Base-by-base conservation (phyloP, 2,888 invertebrate genomes). In the Tortrix viridana region DNA sequence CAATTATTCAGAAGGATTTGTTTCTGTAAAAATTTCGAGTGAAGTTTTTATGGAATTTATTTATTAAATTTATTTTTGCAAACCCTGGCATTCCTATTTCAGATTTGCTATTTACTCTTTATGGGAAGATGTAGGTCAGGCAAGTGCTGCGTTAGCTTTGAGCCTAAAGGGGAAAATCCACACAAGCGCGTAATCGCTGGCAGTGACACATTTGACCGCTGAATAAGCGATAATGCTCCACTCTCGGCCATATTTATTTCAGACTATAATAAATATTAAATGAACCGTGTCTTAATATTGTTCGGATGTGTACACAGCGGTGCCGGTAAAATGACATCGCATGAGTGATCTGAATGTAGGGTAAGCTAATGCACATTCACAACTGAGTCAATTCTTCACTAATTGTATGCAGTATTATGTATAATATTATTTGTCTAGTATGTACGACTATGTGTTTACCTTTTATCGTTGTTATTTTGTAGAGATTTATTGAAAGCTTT, bases 151-250 rank as follows among this genome's bases (percentile, higher is more conserved):
- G 71, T 57, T 69, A 76, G 74, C 74, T 77, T 69, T 67, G 74
- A 77, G 72, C 76, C 78, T 78, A 75, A 73, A 78, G 80, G 81
- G 80, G 76, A 79, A 75, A 76, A 83, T 76, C 79, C 81, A 81
- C 75, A 78, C 71, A 73, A 79, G 84, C 80, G 79, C 71, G 76
- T 84, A 83, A 86, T 87, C 79, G 81, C 79, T 84, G 82, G 79
- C 89, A 87, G 85, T 88, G 88, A 87, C 86, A 86, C 76, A 85
- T 79, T 84, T 88, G 75, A 75, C 74, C 75, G 72, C 74, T 82
- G 80, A 81, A 80, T 79, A 77, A 83, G 79, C 79, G 81, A 83
- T 84, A 82, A 84, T 79, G 73, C 73, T 73, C 73, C 70, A 71
- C 72, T 74, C 75, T 79, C 79, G 77, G 74, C 76, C 76, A 74